These are phyloP conservation scores for Copidosoma aretas DNA, from an alignment of 2,888 invertebrate species.

Conservation along the genomic window DNA sequence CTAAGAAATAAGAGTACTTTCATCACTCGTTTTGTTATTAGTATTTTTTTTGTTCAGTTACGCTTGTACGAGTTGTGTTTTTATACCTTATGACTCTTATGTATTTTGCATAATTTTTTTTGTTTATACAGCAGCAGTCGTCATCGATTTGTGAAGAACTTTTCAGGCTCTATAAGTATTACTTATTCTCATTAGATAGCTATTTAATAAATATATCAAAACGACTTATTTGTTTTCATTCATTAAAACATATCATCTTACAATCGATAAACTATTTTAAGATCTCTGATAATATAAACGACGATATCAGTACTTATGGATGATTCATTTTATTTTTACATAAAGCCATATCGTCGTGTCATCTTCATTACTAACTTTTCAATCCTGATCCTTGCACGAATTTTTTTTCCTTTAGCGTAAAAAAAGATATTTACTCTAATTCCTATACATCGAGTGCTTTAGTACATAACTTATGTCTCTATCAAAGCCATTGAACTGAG, in stretches of 20 bases:
- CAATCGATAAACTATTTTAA: conserved; percentile 6
- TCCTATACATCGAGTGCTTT: conserved; percentile 16
- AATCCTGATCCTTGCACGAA: neutral
- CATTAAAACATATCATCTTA: conserved; percentile 17
- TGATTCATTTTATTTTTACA: conserved; percentile 28
- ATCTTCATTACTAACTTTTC: conserved; percentile 8
- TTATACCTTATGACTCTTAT: neutral
- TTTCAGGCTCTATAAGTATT: conserved; percentile 60
- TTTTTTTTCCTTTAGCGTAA: conserved; percentile 1
- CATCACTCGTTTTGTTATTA: neutral
- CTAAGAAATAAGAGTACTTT: conserved; percentile 11
- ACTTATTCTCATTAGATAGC: conserved; percentile 52
- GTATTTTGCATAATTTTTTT: conserved; percentile 12
- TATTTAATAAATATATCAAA: conserved; percentile 45
- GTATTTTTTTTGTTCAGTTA: conserved; percentile 11
- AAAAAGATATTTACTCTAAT: conserved; percentile 8
- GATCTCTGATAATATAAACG: conserved; percentile 13
- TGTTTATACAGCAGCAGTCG: conserved; percentile 43
- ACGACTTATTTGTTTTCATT: conserved; percentile 36
- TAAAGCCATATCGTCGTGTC: conserved; percentile 36
- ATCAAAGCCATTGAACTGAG: conserved; percentile 24
- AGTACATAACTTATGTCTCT: conserved; percentile 29
- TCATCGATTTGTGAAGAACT: conserved; percentile 59
- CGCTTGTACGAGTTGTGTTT: neutral
- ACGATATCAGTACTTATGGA: conserved; percentile 27